A percentile compares a stretch with the other conserved stretches of the same genome.
Conservation (phyloP, 2,888 invertebrate species). For the Spicauda simplicius region DNA sequence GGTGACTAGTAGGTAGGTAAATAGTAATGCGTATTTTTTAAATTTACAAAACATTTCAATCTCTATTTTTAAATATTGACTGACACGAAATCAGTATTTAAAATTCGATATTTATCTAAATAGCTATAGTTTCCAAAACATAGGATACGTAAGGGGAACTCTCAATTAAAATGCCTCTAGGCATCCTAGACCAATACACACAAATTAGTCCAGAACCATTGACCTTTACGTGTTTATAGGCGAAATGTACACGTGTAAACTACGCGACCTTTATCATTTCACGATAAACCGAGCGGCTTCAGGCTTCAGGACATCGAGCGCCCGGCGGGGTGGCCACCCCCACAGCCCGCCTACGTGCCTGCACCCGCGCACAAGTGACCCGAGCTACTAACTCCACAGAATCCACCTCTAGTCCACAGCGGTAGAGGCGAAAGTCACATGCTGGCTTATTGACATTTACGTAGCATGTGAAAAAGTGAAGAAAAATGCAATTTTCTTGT, state of each 20-base stretch:
- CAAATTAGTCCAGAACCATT: conserved; percentile 17
- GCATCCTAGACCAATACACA: neutral
- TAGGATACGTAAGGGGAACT: conserved; percentile 1
- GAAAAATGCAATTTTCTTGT: conserved; percentile 27
- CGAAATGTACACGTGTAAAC: conserved; percentile 24
- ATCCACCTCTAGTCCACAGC: neutral
- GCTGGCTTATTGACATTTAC: neutral
- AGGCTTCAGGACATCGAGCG: conserved; percentile 14
- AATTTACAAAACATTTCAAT: too few relatives aligned
- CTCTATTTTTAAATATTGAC: neutral
- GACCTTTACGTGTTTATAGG: conserved; percentile 22
- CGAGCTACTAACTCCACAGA: neutral
- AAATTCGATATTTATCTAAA: neutral
- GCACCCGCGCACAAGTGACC: neutral
- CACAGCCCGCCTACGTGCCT: neutral
- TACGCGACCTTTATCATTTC: conserved; percentile 24
- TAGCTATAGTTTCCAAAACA: neutral
- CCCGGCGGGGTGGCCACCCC: neutral
- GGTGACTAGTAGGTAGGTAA: too few relatives aligned
- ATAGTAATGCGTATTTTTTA: too few relatives aligned
- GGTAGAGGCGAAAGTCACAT: conserved; percentile 10
- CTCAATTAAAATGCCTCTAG: conserved; percentile 1
- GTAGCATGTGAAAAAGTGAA: conserved; percentile 8
- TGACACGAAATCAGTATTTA: neutral
- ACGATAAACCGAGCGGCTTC: conserved; percentile 17